Evolutionary conservation across 2,888 invertebrate genomes (phyloP).

Genomic region (Mesochorus sp.): DNA sequence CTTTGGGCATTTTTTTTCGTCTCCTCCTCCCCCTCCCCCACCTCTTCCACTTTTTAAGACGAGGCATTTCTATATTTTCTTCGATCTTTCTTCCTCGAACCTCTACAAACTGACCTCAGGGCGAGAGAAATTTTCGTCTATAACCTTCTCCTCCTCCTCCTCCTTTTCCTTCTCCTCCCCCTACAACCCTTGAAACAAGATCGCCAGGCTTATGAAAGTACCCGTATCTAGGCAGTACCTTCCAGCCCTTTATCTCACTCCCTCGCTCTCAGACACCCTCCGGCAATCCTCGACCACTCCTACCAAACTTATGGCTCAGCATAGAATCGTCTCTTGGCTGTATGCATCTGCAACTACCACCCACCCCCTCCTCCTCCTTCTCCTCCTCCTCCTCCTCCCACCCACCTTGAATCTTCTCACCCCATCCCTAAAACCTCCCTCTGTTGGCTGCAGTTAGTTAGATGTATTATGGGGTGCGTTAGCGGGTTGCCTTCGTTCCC

Average conservation of each 20-base stretch:
- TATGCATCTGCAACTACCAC: neutral
- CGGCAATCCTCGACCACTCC: conserved; percentile 49
- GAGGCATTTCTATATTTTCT: too few species aligned
- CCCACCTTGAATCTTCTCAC: too few species aligned
- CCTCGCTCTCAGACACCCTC: conserved; percentile 29
- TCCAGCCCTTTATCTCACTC: conserved; percentile 8
- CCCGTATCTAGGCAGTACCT: conserved; percentile 4
- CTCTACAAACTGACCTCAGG: conserved; percentile 65
- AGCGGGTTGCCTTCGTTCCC: conserved; percentile 41
- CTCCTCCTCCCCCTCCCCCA: conserved; percentile 40
- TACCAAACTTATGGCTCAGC: conserved; percentile 37
- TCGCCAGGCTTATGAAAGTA: conserved; percentile 37
- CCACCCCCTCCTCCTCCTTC: too few species aligned
- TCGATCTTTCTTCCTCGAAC: too few species aligned
- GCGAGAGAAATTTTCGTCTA: conserved; percentile 58
- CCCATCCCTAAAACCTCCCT: neutral
- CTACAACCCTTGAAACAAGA: conserved; percentile 30
- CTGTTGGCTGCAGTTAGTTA: neutral
- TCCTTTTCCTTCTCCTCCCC: neutral
- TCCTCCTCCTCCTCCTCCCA: too few species aligned
- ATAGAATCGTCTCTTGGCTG: conserved; percentile 18
- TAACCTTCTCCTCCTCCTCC: neutral
- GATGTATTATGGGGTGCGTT: neutral
- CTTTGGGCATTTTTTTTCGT: conserved; percentile 19
- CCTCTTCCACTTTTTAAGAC: conserved; percentile 63